Evolutionary conservation across 2,888 invertebrate genomes (phyloP), one percentile per base, ranked within the genome.

Genomic region (Heliconius hortense): DNA sequence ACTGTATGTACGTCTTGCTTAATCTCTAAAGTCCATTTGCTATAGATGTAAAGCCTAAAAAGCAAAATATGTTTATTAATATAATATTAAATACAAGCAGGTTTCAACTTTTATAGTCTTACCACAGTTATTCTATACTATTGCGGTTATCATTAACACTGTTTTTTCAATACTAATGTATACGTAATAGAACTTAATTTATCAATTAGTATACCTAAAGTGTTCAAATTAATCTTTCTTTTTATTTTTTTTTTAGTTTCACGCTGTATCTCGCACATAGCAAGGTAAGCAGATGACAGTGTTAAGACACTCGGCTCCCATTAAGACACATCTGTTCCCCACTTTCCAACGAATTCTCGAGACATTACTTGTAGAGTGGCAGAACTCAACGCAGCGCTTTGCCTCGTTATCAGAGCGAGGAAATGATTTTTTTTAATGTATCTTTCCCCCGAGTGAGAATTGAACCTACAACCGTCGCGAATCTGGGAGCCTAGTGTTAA

Each of bases 81-180:
- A n/a, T 11, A 66, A 43, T 31, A 63, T 63, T 31, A n/a, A 35
- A 35, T 66, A 66, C 7, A 11, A 56, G 11, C 56, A 4, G 60
- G 7, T 56, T 35, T 35, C 35, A 35, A 31, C 18, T n/a, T 7
- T 39, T 39, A 21, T 69, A n/a, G 5, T 56, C 18, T 56, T 56
- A 69, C 69, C 69, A 69, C 31, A 56, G n/a, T 56, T 56, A 31
- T 56, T 31, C 3, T 69, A 56, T 31, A 31, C 53, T 10, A 21
- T 69, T 69, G 69, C 31, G 56, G 31, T 24, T 28, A 11, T 13
- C 4, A 15, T 69, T n/a, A 15, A 69, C 8, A 39, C 15, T 13
- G 15, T 15, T 64, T 39, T n/a, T 39, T 35, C 13, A n/a, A 64
- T 39, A 24, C 10, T 24, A 39, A 11, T 35, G 39, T 64, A 35